phyloP scores from a whole-genome alignment of 1,140 invertebrate species.

The Cephus cinctus region DNA sequence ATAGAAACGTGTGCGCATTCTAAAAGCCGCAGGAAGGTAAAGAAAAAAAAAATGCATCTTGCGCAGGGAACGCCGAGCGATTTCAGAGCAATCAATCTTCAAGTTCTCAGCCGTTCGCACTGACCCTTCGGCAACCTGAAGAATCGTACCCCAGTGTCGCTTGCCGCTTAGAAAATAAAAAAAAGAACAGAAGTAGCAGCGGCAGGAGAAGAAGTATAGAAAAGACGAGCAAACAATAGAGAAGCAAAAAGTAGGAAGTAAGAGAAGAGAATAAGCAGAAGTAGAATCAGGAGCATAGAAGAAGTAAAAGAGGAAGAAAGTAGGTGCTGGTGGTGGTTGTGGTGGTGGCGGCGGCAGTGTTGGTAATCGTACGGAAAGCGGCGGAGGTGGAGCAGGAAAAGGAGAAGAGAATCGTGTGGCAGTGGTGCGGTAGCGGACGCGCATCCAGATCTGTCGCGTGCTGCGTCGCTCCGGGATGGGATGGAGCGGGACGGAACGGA shows the following conservation, averaged over 20 bases:
- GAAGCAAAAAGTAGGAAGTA: background rate
- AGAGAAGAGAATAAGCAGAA: background rate
- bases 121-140: too few relatives aligned
- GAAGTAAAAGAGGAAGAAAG: background rate
- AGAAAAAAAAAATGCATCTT: too few relatives aligned
- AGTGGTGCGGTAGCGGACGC: slow-evolving; percentile 1
- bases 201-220: background rate
- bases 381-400: slow-evolving; percentile 15
- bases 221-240: background rate
- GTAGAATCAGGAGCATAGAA: background rate
- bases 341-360: slow-evolving; percentile 13
- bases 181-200: background rate
- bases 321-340: slow-evolving; percentile 9
- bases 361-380: slow-evolving; percentile 14
- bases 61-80: too few relatives aligned
- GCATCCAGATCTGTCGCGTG: slow-evolving; percentile 33
- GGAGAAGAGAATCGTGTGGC: background rate
- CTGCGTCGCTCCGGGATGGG: slow-evolving; percentile 26
- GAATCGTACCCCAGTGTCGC: too few relatives aligned
- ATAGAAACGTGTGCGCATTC: too few relatives aligned
- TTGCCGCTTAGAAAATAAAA: background rate
- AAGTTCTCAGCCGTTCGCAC: too few relatives aligned
- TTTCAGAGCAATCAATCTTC: too few relatives aligned
- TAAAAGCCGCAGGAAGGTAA: too few relatives aligned
- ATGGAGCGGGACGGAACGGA: slow-evolving; percentile 25